These are phyloP conservation scores for Zaprionus nigranus DNA, from an alignment of 1,140 invertebrate genomes.

Conservation along the genomic window DNA sequence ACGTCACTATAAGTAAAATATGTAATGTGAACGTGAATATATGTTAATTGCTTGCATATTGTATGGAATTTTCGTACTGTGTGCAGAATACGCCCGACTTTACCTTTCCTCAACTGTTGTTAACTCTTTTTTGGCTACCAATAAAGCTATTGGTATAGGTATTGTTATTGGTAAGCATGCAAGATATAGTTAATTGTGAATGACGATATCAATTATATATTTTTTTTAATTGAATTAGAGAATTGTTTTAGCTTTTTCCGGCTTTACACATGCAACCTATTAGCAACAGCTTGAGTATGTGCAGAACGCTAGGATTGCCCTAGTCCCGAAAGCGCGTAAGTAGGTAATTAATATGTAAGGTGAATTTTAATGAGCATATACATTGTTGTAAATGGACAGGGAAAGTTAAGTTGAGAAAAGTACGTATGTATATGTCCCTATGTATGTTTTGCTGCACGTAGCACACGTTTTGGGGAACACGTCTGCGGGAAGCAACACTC, in stretches of 20 bases:
- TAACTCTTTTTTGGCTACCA: background rate
- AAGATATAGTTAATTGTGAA: too few relatives aligned
- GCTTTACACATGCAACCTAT: background rate
- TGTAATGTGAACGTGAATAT: background rate
- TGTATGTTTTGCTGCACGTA: slow-evolving; percentile 47
- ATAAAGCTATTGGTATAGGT: background rate
- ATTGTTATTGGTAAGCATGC: too few relatives aligned
- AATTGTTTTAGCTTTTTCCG: background rate
- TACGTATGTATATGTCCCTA: background rate
- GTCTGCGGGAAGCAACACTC: slow-evolving; percentile 37
- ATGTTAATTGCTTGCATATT: background rate
- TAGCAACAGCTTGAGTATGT: background rate
- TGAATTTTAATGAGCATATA: slow-evolving; percentile 3
- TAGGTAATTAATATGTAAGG: background rate
- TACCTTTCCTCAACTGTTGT: background rate
- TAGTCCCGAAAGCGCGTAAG: background rate
- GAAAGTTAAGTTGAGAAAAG: slow-evolving; percentile 36
- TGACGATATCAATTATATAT: too few relatives aligned
- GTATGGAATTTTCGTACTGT: background rate
- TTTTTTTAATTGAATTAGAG: background rate
- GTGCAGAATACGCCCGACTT: background rate
- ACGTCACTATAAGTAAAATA: background rate
- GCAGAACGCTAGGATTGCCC: background rate
- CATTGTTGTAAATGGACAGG: slow-evolving; percentile 21
- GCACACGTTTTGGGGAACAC: slow-evolving; percentile 48